A percentile compares a stretch with the other conserved stretches of the same genome.
Evolutionary conservation across 2,888 invertebrate species (phyloP).

Genomic region (Morpho helenor): DNA sequence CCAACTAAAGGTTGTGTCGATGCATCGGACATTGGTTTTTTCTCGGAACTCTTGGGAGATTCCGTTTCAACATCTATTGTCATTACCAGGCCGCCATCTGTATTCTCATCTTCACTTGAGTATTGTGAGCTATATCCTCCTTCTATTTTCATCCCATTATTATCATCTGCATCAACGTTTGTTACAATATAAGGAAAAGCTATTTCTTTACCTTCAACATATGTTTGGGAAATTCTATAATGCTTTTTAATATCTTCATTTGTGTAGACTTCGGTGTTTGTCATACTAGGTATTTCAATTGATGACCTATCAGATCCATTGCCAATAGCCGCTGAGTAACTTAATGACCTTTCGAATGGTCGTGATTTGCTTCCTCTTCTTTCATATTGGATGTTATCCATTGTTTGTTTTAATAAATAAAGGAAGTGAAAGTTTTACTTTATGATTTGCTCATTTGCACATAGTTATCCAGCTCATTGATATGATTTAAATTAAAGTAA

Average conservation of each 20-base stretch:
- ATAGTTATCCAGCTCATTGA: not conserved
- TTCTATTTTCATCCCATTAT: constrained; percentile 30
- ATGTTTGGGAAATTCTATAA: constrained; percentile 64
- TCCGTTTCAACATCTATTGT: constrained; percentile 57
- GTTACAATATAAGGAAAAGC: constrained; percentile 44
- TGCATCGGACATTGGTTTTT: constrained; percentile 46
- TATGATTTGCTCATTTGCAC: not conserved
- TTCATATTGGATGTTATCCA: constrained; percentile 28
- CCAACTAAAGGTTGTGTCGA: constrained; percentile 50
- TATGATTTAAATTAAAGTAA: too few species aligned
- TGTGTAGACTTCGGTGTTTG: constrained; percentile 59
- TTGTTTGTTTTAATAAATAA: constrained; percentile 1
- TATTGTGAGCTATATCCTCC: constrained; percentile 46
- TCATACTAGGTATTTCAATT: constrained; percentile 63
- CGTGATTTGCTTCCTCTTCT: constrained; percentile 49
- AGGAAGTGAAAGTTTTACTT: not conserved
- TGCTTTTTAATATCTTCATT: constrained; percentile 69
- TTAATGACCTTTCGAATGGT: constrained; percentile 60
- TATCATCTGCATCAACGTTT: constrained; percentile 39
- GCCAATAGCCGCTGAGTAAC: constrained; percentile 70
- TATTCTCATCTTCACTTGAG: constrained; percentile 60
- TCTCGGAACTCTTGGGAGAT: constrained; percentile 46
- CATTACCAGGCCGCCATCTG: constrained; percentile 55
- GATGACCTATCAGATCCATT: constrained; percentile 55
- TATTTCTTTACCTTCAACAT: constrained; percentile 69